Conservation (phyloP, 2,888 invertebrate species). For the Brassicogethes aeneus region DNA sequence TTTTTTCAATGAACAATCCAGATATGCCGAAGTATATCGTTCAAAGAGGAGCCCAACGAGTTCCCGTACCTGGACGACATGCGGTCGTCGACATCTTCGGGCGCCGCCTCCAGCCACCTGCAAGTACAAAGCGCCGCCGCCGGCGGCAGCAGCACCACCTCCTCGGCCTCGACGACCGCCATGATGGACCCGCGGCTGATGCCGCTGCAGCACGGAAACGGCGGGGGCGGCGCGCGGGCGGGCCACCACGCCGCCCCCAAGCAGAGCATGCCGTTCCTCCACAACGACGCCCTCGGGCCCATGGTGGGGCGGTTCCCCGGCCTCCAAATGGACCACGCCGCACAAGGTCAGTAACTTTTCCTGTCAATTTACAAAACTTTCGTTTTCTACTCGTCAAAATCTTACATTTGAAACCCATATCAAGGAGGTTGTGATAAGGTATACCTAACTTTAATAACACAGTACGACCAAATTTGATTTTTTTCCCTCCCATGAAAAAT, state of each 20-base stretch:
- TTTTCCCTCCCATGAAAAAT: too few species aligned
- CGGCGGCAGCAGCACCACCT: slow-evolving; percentile 11
- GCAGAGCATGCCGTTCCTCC: slow-evolving; percentile 47
- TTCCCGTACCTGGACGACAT: slow-evolving; percentile 7
- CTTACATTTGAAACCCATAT: too few species aligned
- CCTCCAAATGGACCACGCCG: background rate
- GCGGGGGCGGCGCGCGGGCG: background rate
- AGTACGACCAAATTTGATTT: too few species aligned
- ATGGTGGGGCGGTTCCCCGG: slow-evolving; percentile 50
- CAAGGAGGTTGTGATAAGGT: too few species aligned
- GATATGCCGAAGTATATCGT: slow-evolving; percentile 36
- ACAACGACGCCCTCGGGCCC: slow-evolving; percentile 70
- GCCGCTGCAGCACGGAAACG: background rate
- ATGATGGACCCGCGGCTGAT: slow-evolving; percentile 5
- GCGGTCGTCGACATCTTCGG: background rate
- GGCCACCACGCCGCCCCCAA: background rate
- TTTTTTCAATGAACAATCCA: too few species aligned
- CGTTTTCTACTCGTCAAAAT: too few species aligned
- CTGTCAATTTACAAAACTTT: too few species aligned
- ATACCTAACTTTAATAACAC: too few species aligned
- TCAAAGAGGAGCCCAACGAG: slow-evolving; percentile 26
- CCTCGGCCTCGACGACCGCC: slow-evolving; percentile 7
- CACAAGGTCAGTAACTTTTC: background rate
- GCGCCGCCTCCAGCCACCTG: slow-evolving; percentile 10
- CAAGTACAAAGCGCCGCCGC: slow-evolving; percentile 9